Evolutionary conservation across 2,113 vertebrate species (phyloP).

Genomic region (Indicator indicator): DNA sequence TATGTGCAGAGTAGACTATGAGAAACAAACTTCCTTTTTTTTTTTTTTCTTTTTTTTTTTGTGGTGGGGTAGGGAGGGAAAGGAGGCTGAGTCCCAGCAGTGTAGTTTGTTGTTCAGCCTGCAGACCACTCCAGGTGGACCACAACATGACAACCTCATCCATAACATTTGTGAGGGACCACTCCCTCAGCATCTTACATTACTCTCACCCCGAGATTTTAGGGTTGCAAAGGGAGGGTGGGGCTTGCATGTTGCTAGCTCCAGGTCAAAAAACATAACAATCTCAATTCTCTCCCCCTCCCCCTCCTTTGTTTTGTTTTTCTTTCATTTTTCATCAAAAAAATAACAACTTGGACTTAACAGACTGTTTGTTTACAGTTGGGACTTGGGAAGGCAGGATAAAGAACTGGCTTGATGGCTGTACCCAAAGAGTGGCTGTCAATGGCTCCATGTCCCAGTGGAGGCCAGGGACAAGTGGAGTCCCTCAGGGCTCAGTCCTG

Average conservation of each 20-base stretch:
- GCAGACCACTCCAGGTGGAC: not conserved
- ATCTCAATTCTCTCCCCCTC: not conserved
- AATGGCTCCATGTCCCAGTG: no score
- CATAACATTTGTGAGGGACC: slow-evolving; percentile 30
- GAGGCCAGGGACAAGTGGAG: no score
- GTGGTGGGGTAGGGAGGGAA: no score
- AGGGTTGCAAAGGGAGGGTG: not conserved
- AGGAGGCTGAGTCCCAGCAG: not conserved
- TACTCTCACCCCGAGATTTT: not conserved
- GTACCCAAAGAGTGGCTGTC: no score
- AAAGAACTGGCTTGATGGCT: no score
- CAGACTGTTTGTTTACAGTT: not conserved
- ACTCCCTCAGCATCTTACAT: not conserved
- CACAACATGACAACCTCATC: not conserved
- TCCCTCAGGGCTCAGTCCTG: no score
- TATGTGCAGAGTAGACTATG: not conserved
- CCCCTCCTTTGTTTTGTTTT: no score
- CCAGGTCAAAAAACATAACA: not conserved
- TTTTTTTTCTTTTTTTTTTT: no score
- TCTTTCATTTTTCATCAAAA: not conserved
- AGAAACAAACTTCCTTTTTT: not conserved
- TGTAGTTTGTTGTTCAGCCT: not conserved
- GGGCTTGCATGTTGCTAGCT: not conserved
- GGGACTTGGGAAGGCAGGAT: not conserved
- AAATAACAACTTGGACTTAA: not conserved